phyloP scores from a whole-genome alignment of 2,888 invertebrate species.

The Drosophila cyrtoloma region DNA sequence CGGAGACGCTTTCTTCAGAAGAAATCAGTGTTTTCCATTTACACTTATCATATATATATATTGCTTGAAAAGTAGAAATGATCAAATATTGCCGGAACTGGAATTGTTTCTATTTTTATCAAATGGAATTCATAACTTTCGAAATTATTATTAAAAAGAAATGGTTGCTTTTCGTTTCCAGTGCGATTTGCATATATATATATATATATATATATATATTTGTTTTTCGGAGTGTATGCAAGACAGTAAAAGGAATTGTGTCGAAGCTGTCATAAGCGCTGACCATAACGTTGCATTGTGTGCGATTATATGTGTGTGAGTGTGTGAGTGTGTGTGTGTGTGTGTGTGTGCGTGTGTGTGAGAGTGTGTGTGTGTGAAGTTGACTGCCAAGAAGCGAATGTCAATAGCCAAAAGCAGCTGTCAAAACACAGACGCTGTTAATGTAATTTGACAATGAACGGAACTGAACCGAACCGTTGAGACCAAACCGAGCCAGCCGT shows the following conservation, averaged over 20 bases:
- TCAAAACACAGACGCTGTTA: constrained; percentile 77
- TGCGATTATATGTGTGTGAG: constrained; percentile 24
- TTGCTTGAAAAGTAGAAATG: no score
- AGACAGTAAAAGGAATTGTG: constrained; percentile 40
- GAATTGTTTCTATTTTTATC: no score
- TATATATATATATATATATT: not conserved
- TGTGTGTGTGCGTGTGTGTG: constrained; percentile 11
- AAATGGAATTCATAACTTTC: no score
- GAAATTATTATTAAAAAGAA: no score
- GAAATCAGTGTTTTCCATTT: no score
- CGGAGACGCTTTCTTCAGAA: no score
- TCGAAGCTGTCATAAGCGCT: constrained; percentile 46
- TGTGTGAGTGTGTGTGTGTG: constrained; percentile 3
- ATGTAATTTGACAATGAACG: constrained; percentile 79
- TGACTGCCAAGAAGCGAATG: constrained; percentile 64
- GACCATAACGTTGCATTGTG: constrained; percentile 58
- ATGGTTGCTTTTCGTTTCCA: no score
- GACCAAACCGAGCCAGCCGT: constrained; percentile 24
- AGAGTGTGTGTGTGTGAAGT: constrained; percentile 20
- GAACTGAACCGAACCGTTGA: constrained; percentile 52
- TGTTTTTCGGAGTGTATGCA: not conserved
- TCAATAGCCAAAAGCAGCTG: constrained; percentile 76
- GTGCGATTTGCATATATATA: not conserved
- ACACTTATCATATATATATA: not conserved
- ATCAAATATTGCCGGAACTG: no score